Evolutionary conservation across 2,797 vertebrate genomes (phyloP), one percentile per base, ranked within the genome.

Genomic region (Eremophila alpestris): DNA sequence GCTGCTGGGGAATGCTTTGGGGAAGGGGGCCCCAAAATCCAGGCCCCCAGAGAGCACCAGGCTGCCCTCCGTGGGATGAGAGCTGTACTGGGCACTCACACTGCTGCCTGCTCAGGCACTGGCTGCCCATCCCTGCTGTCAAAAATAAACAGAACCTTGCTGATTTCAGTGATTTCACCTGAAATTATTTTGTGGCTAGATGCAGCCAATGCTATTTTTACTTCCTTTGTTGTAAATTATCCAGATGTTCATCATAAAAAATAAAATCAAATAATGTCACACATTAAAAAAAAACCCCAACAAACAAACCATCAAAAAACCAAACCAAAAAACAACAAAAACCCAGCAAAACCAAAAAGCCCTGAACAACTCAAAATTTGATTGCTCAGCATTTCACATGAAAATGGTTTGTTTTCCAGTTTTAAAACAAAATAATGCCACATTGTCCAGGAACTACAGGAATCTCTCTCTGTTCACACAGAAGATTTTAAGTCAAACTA

Each of bases 1-100:
- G 38, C 52, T 83, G 32, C 32, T 3, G 3, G 16, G 0, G 0
- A 76, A 58, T 5, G 43, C 15, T 24, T 13, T 52, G 56, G 26
- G 29, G 23, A 63, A 59, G 34, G 41, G 45, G 27, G 13, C 29
- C 17, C 32, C 46, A 38, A 59, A 74, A 16, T 11, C 52, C 64
- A 49, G 19, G 7, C 2, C 22, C 16, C 21, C 38, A 52, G 59
- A 41, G 30, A 68, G 51, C 40, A 52, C 7, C 30, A 40, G 1
- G 2, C 48, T 67, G 73, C 19, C 59, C 9, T 56, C 10, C 2
- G 0, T 3, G 1, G 49, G 12, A 24, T 36, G n/a, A 45, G 14
- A 56, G 14, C 22, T 49, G 38, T 4, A 1, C 1, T 17, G 48
- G 56, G 23, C 1, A 16, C 29, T 34, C 9, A 2, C 49, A 36